phyloP scores from a whole-genome alignment of 2,888 invertebrate species.

The Allacma fusca region DNA sequence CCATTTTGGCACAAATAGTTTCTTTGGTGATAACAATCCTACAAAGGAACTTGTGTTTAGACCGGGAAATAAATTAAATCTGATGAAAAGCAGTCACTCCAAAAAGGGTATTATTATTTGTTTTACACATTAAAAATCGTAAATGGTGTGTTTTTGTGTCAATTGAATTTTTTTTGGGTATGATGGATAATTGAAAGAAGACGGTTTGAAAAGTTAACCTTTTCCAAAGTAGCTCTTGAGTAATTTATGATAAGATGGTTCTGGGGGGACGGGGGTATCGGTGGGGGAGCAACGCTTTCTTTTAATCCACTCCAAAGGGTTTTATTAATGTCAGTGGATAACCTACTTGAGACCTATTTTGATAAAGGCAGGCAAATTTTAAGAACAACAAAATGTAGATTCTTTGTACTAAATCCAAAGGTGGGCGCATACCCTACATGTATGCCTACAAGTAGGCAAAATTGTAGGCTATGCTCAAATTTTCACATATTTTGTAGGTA shows the following conservation, averaged over 20 bases:
- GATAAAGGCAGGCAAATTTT: not conserved
- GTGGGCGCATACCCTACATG: too few relatives aligned
- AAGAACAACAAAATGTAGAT: not conserved
- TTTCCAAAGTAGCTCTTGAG: conserved; percentile 36
- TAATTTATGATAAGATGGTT: conserved; percentile 40
- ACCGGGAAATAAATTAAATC: too few relatives aligned
- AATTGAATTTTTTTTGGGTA: conserved; percentile 54
- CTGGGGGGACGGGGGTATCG: not conserved
- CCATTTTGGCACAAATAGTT: too few relatives aligned
- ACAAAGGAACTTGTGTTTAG: too few relatives aligned
- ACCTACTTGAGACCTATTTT: conserved; percentile 22
- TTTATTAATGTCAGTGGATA: conserved; percentile 36
- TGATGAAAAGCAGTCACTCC: too few relatives aligned
- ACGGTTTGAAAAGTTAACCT: conserved; percentile 29
- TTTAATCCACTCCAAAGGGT: conserved; percentile 43
- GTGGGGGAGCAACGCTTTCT: conserved; percentile 32
- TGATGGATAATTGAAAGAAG: conserved; percentile 51
- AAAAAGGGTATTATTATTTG: conserved; percentile 3
- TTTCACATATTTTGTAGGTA: too few relatives aligned
- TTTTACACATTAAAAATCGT: too few relatives aligned
- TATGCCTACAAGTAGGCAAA: too few relatives aligned
- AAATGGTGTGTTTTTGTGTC: too few relatives aligned
- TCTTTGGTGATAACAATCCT: too few relatives aligned
- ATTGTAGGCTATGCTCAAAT: too few relatives aligned
- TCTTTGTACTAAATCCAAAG: too few relatives aligned